phyloP scores from a whole-genome alignment of 2,797 vertebrate genomes.

The Neosilurus hyrtlii region DNA sequence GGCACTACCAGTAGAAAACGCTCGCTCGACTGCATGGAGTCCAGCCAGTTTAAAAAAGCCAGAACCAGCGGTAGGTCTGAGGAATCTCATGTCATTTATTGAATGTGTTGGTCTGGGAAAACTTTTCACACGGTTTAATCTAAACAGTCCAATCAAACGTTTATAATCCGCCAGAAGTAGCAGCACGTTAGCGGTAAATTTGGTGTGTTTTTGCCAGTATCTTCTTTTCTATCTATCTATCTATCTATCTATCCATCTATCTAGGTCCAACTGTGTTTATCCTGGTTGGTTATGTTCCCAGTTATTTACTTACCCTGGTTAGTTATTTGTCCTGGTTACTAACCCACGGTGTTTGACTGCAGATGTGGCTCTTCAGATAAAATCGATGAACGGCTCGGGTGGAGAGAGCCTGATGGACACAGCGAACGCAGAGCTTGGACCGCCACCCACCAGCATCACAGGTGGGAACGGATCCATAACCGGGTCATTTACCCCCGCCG shows the following conservation, averaged over 20 bases:
- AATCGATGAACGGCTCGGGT: constrained; percentile 66
- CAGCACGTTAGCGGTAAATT: too few species aligned
- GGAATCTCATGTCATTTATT: not conserved
- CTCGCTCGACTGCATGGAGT: constrained; percentile 84
- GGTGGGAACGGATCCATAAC: constrained; percentile 95
- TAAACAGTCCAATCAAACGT: not conserved
- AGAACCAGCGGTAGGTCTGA: constrained; percentile 77
- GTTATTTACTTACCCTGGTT: not conserved
- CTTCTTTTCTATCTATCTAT: too few species aligned
- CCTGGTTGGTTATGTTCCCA: not conserved
- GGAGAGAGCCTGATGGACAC: constrained; percentile 80
- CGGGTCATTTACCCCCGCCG: constrained; percentile 81
- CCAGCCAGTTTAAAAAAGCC: constrained; percentile 86
- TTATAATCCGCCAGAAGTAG: too few species aligned
- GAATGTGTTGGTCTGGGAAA: not conserved
- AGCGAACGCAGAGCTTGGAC: constrained; percentile 84
- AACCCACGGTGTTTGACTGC: not conserved
- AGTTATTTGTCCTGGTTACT: too few species aligned
- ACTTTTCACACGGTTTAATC: not conserved
- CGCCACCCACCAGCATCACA: constrained; percentile 82
- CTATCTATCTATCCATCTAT: too few species aligned
- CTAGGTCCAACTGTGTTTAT: too few species aligned
- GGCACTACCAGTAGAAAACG: constrained; percentile 88
- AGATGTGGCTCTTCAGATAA: constrained; percentile 46
- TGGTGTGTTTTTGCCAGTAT: too few species aligned